A percentile compares a stretch with the other conserved stretches of the same genome.
These are phyloP conservation scores for Potorous gilbertii DNA, from an alignment of 2,797 vertebrate genomes.

Conservation along the genomic window DNA sequence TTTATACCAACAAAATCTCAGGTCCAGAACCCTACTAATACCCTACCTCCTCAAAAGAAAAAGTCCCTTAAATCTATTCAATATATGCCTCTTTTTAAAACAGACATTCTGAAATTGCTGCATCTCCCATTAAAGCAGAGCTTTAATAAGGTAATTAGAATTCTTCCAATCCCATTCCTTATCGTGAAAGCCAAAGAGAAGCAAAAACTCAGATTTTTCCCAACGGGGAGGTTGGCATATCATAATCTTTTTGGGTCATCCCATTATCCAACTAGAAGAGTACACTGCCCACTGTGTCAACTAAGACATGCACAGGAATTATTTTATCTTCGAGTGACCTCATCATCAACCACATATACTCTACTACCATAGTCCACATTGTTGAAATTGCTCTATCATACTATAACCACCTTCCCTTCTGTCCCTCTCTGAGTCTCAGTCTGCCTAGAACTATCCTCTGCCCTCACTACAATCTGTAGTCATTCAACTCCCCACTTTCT, in stretches of 20 bases:
- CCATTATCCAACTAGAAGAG: background rate
- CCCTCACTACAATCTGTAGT: background rate
- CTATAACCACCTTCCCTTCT: background rate
- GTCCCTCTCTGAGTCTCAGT: background rate
- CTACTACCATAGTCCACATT: background rate
- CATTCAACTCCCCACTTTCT: background rate
- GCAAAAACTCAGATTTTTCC: background rate
- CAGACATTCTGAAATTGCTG: background rate
- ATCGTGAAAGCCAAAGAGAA: background rate
- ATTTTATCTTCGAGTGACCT: background rate
- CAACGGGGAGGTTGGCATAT: background rate
- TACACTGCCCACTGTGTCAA: background rate
- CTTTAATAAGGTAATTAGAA: background rate
- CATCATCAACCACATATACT: background rate
- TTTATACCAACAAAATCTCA: background rate
- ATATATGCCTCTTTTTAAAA: background rate
- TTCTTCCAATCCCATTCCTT: background rate
- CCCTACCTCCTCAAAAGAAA: background rate
- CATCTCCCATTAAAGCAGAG: background rate
- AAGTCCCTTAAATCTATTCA: background rate
- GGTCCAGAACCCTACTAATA: background rate
- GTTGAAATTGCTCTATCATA: background rate
- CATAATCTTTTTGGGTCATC: background rate
- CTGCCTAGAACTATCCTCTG: background rate
- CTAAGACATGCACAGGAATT: background rate